These are phyloP conservation scores for Rutpela maculata DNA, from an alignment of 2,888 invertebrate genomes.

Conservation along the genomic window DNA sequence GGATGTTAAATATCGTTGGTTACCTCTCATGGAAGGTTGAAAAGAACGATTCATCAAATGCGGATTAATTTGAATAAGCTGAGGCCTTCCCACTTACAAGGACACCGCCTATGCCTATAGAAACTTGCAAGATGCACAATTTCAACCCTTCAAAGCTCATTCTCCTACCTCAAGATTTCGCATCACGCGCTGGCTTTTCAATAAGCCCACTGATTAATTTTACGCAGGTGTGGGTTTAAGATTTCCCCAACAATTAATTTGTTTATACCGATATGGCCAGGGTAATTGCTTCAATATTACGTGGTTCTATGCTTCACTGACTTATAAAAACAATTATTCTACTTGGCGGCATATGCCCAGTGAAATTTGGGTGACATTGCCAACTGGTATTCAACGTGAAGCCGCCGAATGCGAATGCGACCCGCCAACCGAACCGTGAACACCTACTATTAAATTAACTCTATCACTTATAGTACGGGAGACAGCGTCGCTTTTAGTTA, in stretches of 20 bases:
- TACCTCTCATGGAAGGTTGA: no score
- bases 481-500: no score
- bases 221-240: conserved; percentile 38
- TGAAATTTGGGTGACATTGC: conserved; percentile 14
- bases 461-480: no score
- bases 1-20: no score
- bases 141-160: conserved; percentile 12
- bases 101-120: not conserved
- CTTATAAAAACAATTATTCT: conserved; percentile 33
- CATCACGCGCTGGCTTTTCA: not conserved
- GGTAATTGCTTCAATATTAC: conserved; percentile 14
- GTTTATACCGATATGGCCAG: conserved; percentile 34
- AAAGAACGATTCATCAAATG: no score
- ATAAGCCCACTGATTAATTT: conserved; percentile 27
- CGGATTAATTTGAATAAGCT: no score
- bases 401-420: not conserved
- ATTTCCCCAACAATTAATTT: conserved; percentile 39
- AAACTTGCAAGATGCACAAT: conserved; percentile 14
- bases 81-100: no score
- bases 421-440: conserved; percentile 27
- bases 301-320: conserved; percentile 21
- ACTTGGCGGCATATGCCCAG: conserved; percentile 30
- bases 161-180: conserved; percentile 20
- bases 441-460: conserved; percentile 33
- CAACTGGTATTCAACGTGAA: conserved; percentile 20